Conservation (phyloP, 1,140 invertebrate species). For the Leptinotarsa texana region DNA sequence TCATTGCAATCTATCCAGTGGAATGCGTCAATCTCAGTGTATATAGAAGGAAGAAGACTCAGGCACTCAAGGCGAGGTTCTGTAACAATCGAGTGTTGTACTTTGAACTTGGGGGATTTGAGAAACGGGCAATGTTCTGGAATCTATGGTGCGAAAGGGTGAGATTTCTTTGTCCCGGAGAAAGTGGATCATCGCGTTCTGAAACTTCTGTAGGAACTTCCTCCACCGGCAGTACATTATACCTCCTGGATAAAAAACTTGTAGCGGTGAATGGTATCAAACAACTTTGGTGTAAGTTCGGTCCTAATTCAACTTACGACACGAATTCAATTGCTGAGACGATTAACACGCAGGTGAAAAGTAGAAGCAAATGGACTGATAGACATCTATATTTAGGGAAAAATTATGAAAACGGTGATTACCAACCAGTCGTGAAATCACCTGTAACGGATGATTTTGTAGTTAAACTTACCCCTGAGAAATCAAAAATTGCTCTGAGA, state of each 20-base stretch:
- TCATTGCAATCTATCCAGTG: constrained; percentile 63
- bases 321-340: constrained; percentile 27
- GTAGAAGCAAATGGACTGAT: constrained; percentile 53
- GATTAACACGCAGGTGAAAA: constrained; percentile 28
- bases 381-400: constrained; percentile 56
- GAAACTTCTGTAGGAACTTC: constrained; percentile 61
- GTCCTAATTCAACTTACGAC: constrained; percentile 34
- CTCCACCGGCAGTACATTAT: constrained; percentile 56
- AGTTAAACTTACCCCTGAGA: not conserved
- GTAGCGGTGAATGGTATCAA: constrained; percentile 47
- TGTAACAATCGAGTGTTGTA: constrained; percentile 56
- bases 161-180: constrained; percentile 51
- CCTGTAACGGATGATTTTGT: constrained; percentile 38
- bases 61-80: constrained; percentile 63
- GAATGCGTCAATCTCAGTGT: constrained; percentile 62
- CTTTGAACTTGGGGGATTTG: constrained; percentile 58
- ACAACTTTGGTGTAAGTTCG: constrained; percentile 55
- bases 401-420: constrained; percentile 31
- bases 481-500: constrained; percentile 15
- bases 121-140: constrained; percentile 59
- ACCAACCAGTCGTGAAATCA: constrained; percentile 26
- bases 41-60: constrained; percentile 59
- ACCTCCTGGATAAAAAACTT: constrained; percentile 50
- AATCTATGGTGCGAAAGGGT: constrained; percentile 61
- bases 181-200: constrained; percentile 57